Base-by-base conservation (phyloP, 2,797 vertebrate genomes). In the Phyllotis vaccarum region DNA sequence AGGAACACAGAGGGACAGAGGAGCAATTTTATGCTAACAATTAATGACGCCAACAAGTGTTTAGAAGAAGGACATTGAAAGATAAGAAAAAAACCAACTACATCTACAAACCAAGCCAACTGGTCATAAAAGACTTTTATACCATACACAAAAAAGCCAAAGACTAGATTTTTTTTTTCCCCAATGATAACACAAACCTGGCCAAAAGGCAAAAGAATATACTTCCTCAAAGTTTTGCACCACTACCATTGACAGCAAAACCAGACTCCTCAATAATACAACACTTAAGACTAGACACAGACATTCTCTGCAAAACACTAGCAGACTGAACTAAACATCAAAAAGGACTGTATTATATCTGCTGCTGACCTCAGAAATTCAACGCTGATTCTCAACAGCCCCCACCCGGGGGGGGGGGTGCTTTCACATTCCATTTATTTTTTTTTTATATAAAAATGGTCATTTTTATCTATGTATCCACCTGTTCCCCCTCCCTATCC, bases 41-140 rank as follows among this genome's bases (percentile, higher is more conserved):
- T 62, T 83, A 79, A 80, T 90, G 75, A 94, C 92, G 86, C 52
- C 9, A 56, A 92, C 27, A 81, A 75, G 79, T 62, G 72, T 95
- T 49, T 74, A 79, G 29, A 91, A 95, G 87, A 86, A 12, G 49
- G 27, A 46, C 76, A 90, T 27, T 66, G 3, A 40, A 74, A 91
- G 75, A 3, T 86, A 70, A 93, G 78, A 75, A 75, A 5, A 86
- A 52, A 82, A 88, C 76, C 62, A 29, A 92, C 52, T 60, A 78
- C 9, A 90, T 0, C 3, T 58, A 22, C 21, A 94, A 64, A 94
- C 40, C 81, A 54, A 72, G 0, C 79, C 40, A 80, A 70, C 7
- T 60, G 68, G 16, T 43, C 31, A 66, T 70, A 34, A 87, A 80
- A 82, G 85, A 54, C 64, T 52, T 43, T 74, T 10, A 66, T 2